These are phyloP conservation scores for Vulpes lagopus DNA, from an alignment of 2,113 vertebrate genomes.

Conservation along the genomic window DNA sequence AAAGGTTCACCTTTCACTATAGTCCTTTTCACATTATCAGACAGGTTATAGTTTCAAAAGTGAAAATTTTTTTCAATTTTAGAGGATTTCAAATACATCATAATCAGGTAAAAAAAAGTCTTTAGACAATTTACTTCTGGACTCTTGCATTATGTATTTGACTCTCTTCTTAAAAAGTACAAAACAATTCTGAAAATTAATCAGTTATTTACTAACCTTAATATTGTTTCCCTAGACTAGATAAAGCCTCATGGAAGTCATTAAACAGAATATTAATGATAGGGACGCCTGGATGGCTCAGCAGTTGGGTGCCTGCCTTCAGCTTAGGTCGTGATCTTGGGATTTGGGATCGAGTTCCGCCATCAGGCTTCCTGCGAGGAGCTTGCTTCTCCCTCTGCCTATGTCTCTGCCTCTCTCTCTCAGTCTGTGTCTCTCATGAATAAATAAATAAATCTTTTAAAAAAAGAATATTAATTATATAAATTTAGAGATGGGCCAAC, in stretches of 20 bases:
- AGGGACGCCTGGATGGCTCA: not conserved
- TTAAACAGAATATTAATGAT: not conserved
- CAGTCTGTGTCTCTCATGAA: too few species aligned
- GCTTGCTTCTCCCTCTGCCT: too few species aligned
- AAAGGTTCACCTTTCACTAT: not conserved
- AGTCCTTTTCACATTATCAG: not conserved
- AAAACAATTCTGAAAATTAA: constrained; percentile 41
- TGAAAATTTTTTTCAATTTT: constrained; percentile 33
- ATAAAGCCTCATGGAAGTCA: not conserved
- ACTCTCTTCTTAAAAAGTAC: not conserved
- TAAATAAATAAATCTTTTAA: too few species aligned
- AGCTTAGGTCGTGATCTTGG: too few species aligned
- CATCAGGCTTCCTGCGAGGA: too few species aligned
- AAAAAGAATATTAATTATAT: not conserved
- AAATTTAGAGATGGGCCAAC: not conserved
- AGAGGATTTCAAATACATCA: not conserved
- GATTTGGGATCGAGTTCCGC: too few species aligned
- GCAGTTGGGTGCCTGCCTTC: too few species aligned
- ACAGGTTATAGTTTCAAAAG: constrained; percentile 23
- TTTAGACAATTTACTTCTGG: not conserved
- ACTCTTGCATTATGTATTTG: not conserved
- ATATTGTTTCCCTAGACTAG: constrained; percentile 4
- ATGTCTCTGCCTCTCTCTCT: too few species aligned
- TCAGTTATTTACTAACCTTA: not conserved
- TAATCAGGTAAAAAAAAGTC: not conserved